Evolutionary conservation across 2,888 invertebrate genomes (phyloP).

Genomic region (Heliconius cydno): DNA sequence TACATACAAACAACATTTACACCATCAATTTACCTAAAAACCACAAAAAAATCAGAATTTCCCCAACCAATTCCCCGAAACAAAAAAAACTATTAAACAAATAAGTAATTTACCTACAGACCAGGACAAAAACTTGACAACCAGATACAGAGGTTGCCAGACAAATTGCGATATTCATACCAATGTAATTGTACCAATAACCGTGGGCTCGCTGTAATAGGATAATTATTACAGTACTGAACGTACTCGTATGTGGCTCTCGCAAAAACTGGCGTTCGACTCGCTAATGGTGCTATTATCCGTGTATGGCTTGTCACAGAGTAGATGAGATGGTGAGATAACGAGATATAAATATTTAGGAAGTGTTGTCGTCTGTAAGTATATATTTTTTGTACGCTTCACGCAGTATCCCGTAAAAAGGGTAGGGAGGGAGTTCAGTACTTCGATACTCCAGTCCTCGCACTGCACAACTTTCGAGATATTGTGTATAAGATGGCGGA

Average conservation of each 20-base stretch:
- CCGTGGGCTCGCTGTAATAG: conserved; percentile 46
- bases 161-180: conserved; percentile 41
- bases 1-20: no score
- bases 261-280: conserved; percentile 50
- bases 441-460: no score
- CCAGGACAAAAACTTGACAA: background rate
- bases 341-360: background rate
- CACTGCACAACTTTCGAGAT: no score
- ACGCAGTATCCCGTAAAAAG: no score
- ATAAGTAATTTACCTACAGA: background rate
- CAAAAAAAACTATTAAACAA: background rate
- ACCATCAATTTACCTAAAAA: background rate
- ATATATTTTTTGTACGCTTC: no score
- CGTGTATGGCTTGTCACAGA: conserved; percentile 51
- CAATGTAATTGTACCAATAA: conserved; percentile 42
- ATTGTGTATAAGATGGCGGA: no score
- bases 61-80: background rate
- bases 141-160: background rate
- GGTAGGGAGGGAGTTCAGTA: no score
- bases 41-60: background rate
- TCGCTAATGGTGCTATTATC: conserved; percentile 55
- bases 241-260: conserved; percentile 29
- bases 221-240: conserved; percentile 43
- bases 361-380: background rate
- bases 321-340: conserved; percentile 19